These are phyloP conservation scores for Perognathus longimembris DNA, from an alignment of 2,113 vertebrate species.

Conservation along the genomic window DNA sequence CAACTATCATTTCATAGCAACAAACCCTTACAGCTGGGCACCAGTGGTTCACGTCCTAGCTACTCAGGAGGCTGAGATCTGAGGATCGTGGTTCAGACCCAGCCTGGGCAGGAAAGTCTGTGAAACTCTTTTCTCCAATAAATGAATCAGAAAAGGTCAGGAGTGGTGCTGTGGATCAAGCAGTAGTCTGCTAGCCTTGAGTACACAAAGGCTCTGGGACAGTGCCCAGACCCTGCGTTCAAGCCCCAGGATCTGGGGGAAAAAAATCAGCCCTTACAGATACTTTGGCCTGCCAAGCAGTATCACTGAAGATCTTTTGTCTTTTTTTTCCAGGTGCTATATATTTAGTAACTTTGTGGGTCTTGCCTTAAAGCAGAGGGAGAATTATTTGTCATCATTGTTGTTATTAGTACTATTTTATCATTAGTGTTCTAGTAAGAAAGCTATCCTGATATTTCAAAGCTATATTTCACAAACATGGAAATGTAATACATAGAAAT, in stretches of 20 bases:
- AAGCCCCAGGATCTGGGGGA: background rate
- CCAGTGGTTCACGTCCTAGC: too few relatives aligned
- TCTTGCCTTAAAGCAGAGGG: background rate
- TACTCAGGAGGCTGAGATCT: too few relatives aligned
- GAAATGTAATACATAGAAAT: background rate
- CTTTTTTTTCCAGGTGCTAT: background rate
- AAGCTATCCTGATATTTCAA: background rate
- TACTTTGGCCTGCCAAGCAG: background rate
- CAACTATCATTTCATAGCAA: background rate
- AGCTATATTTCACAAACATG: background rate
- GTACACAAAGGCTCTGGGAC: too few relatives aligned
- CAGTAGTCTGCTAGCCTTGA: too few relatives aligned
- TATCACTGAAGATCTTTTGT: background rate
- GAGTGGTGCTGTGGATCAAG: too few relatives aligned
- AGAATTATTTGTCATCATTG: background rate
- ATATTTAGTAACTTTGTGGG: background rate
- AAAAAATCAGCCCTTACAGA: background rate
- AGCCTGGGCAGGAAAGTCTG: too few relatives aligned
- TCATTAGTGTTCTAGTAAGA: background rate
- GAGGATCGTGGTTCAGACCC: too few relatives aligned
- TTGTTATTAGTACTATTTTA: background rate
- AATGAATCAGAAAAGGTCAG: too few relatives aligned
- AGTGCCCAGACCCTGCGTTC: too few relatives aligned
- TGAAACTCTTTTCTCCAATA: too few relatives aligned
- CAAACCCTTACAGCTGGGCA: background rate